Evolutionary conservation across 2,888 invertebrate species (phyloP).

Genomic region (Lasius fuliginosus): DNA sequence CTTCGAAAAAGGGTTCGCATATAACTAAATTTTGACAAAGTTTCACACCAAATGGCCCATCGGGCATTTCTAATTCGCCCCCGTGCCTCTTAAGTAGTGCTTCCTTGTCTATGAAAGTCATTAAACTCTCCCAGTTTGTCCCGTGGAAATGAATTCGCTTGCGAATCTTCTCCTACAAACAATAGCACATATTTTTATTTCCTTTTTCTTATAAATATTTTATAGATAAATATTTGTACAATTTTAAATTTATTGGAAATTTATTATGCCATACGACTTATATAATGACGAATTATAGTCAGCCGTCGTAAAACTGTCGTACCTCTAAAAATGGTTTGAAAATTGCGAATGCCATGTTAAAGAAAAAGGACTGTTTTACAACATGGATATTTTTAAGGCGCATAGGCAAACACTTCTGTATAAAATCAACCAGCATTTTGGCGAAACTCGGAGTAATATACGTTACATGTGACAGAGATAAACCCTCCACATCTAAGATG

Average conservation of each 20-base stretch:
- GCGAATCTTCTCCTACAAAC: slow-evolving; percentile 91
- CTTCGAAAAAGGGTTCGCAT: background rate
- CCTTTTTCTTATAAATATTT: background rate
- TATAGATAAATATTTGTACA: background rate
- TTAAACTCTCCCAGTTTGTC: slow-evolving; percentile 88
- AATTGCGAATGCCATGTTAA: slow-evolving; percentile 94
- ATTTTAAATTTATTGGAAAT: background rate
- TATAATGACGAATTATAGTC: background rate
- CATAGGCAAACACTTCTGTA: slow-evolving; percentile 94
- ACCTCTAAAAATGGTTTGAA: slow-evolving; percentile 94
- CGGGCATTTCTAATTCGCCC: slow-evolving; percentile 89
- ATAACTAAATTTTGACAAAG: slow-evolving; percentile 83
- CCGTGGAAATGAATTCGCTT: slow-evolving; percentile 93
- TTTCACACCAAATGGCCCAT: slow-evolving; percentile 87
- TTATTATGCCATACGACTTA: background rate
- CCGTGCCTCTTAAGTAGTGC: slow-evolving; percentile 90
- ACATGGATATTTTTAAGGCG: slow-evolving; percentile 95
- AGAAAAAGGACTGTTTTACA: slow-evolving; percentile 95
- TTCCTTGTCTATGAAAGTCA: slow-evolving; percentile 88
- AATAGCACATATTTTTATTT: background rate
- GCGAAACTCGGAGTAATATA: slow-evolving; percentile 94
- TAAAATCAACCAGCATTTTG: slow-evolving; percentile 91
- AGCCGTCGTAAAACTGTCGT: slow-evolving; percentile 18
- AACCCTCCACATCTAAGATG: slow-evolving; percentile 92
- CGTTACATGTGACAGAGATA: slow-evolving; percentile 91